Base-by-base conservation (phyloP, 2,888 invertebrate species). In the Nemoura dubitans region DNA sequence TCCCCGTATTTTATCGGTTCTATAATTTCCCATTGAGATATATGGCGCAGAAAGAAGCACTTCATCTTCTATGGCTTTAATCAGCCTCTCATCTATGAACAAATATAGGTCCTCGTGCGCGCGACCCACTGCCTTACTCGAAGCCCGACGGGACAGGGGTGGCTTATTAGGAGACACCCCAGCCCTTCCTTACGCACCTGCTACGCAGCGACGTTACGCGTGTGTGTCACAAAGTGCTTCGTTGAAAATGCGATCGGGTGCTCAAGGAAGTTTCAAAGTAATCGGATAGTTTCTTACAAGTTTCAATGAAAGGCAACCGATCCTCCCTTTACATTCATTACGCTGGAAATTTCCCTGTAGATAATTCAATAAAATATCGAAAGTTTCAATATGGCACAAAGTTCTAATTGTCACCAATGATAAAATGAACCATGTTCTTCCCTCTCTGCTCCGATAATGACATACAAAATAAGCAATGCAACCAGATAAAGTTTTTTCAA, bases 11-110 rank as follows among this genome's bases (percentile, higher is more conserved):
- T 84, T 84, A 84, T 84, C 76, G 84, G 84, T 84, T 59, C 84
- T 84, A 84, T 84, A 84, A 84, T 84, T 84, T 84, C 84, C 84
- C 84, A 84, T 84, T 76, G 84, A 84, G 84, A 84, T 84, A 84
- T 84, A 84, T 84, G 84, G 84, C 29, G 84, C 26, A 84, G 84
- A 84, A 84, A 84, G 59, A 84, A 30, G 76, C 59, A 84, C 84
- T 84, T 76, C 28, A 84, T 84, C 84, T 84, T 59, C 84, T 29
- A 84, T 84, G 29, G 42, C 27, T 59, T 84, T 84, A 84, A 84
- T 84, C 84, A 84, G 84, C 26, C 42, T 83, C 83, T 42, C 83
- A 83, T 83, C 83, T 43, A 78, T 78, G 59, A 59, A 59, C 59
- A 59, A 59, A 59, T 59, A 59, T 59, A 59, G 59, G 59, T 21